phyloP scores from a whole-genome alignment of 2,113 vertebrate genomes.

The Spea bombifrons region DNA sequence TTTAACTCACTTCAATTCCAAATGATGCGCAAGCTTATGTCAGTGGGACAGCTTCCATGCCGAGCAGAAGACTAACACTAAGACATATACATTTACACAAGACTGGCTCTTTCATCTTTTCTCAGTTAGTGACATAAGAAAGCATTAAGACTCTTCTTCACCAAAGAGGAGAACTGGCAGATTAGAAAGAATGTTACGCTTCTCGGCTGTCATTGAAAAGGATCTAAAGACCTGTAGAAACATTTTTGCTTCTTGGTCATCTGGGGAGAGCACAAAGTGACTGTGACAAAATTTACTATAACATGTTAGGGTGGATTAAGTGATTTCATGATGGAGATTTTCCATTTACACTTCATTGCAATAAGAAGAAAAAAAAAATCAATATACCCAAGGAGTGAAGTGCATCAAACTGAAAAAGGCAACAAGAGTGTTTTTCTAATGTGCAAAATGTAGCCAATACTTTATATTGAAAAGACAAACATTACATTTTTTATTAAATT shows the following conservation, averaged over 20 bases:
- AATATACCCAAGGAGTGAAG: conserved; percentile 83
- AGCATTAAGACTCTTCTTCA: conserved; percentile 76
- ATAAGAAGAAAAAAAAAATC: conserved; percentile 82
- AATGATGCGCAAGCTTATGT: conserved; percentile 82
- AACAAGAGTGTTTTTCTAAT: conserved; percentile 77
- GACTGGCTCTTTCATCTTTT: conserved; percentile 80
- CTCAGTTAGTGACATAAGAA: conserved; percentile 80
- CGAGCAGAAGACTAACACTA: conserved; percentile 83
- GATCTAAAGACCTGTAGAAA: conserved; percentile 80
- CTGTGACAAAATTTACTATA: conserved; percentile 79
- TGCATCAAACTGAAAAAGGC: conserved; percentile 78
- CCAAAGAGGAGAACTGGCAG: conserved; percentile 76
- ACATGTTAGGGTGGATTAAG: conserved; percentile 83
- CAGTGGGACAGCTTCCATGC: conserved; percentile 79
- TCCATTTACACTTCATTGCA: conserved; percentile 83
- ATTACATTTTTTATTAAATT: conserved; percentile 78
- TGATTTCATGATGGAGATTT: conserved; percentile 81
- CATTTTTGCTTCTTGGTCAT: conserved; percentile 76
- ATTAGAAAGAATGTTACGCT: conserved; percentile 81
- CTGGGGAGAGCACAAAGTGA: conserved; percentile 79
- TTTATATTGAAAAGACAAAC: conserved; percentile 82
- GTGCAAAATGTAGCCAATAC: conserved; percentile 82
- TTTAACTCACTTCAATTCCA: conserved; percentile 83
- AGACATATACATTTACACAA: conserved; percentile 85
- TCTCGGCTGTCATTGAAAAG: conserved; percentile 77